Percentiles rank a stretch among this genome's conserved stretches.
These are phyloP conservation scores for Lycaena phlaeas DNA, from an alignment of 2,888 invertebrate species.

Conservation along the genomic window DNA sequence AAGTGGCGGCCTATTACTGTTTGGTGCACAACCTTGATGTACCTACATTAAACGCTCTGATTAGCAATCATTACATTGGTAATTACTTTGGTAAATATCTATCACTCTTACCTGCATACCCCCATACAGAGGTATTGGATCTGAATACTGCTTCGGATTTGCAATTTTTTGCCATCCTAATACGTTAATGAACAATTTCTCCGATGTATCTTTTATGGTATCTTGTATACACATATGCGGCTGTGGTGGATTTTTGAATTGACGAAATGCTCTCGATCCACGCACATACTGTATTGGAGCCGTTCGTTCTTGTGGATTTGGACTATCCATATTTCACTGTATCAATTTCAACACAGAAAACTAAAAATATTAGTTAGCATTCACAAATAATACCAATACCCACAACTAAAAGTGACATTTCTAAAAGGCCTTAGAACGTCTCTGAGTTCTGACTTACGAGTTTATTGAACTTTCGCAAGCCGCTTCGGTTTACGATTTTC, in stretches of 20 bases:
- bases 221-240: slow-evolving; percentile 83
- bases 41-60: slow-evolving; percentile 41
- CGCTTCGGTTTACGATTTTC: slow-evolving; percentile 20
- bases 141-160: slow-evolving; percentile 76
- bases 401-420: slow-evolving; percentile 42
- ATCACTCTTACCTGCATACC: slow-evolving; percentile 75
- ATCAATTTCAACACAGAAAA: slow-evolving; percentile 16
- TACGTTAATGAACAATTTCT: slow-evolving; percentile 78
- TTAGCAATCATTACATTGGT: slow-evolving; percentile 6
- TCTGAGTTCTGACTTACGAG: slow-evolving; percentile 43
- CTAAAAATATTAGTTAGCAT: slow-evolving; percentile 31
- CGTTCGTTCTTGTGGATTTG: slow-evolving; percentile 50
- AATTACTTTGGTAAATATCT: not conserved
- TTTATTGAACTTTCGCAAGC: slow-evolving; percentile 54
- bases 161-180: slow-evolving; percentile 82
- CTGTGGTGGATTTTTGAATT: slow-evolving; percentile 82
- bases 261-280: slow-evolving; percentile 75
- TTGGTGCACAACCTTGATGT: slow-evolving; percentile 74
- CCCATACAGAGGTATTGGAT: slow-evolving; percentile 80
- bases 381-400: slow-evolving; percentile 38
- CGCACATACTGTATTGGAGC: slow-evolving; percentile 71
- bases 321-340: slow-evolving; percentile 56
- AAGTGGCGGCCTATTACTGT: slow-evolving; percentile 69
- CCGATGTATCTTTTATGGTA: slow-evolving; percentile 71
- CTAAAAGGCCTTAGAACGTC: slow-evolving; percentile 27